phyloP scores from a whole-genome alignment of 64 coral and sea anemone genomes.

The Actinia equina region DNA sequence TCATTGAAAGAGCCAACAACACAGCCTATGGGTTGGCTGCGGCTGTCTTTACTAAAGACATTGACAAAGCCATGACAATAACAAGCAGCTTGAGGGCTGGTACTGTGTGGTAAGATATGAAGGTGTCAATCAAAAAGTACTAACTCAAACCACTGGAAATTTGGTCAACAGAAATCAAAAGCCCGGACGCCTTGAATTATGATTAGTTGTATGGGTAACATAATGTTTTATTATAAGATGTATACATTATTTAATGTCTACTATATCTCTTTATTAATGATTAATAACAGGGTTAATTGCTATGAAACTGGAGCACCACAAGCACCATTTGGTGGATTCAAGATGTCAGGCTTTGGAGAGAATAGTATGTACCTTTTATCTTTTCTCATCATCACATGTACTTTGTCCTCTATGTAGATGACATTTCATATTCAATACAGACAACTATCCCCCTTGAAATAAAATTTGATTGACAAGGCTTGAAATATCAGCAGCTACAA shows the following conservation, averaged over 20 bases:
- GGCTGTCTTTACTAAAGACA: constrained; percentile 89
- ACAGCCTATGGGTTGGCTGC: constrained; percentile 88
- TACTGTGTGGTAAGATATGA: constrained; percentile 61
- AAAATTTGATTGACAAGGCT: no score
- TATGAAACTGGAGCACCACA: constrained; percentile 54
- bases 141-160: no score
- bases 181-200: no score
- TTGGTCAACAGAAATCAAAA: no score
- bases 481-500: no score
- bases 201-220: background rate
- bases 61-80: constrained; percentile 83
- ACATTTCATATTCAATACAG: background rate
- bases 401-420: background rate
- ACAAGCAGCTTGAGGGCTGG: constrained; percentile 72
- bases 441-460: no score
- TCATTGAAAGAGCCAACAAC: constrained; percentile 92
- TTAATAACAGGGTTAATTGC: constrained; percentile 56
- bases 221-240: background rate
- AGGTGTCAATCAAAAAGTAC: no score
- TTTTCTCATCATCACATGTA: background rate
- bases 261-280: background rate
- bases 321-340: constrained; percentile 69
- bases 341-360: constrained; percentile 81
- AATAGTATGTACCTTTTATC: constrained; percentile 42
- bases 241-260: background rate